These are phyloP conservation scores for Hedychridium roseum DNA, from an alignment of 2,888 invertebrate species.

Conservation along the genomic window DNA sequence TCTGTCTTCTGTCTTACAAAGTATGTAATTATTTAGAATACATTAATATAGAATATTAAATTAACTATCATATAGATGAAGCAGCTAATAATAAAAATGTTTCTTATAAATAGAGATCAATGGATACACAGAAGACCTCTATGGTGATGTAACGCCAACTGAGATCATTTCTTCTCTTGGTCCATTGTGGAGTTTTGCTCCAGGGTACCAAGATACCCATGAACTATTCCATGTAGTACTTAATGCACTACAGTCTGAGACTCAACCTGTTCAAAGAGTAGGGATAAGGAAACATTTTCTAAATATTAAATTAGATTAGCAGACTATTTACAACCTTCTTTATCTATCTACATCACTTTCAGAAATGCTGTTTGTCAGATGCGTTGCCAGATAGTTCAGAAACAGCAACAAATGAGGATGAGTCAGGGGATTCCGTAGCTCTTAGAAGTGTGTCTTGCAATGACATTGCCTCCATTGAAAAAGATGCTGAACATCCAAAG, in stretches of 20 bases:
- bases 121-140: slow-evolving; percentile 54
- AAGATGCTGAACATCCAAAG: slow-evolving; percentile 29
- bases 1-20: slow-evolving; percentile 77
- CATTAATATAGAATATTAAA: slow-evolving; percentile 5
- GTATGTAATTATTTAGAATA: slow-evolving; percentile 61
- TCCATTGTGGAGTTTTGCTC: slow-evolving; percentile 84
- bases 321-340: too few relatives aligned
- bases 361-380: slow-evolving; percentile 80
- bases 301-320: slow-evolving; percentile 1
- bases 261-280: slow-evolving; percentile 70
- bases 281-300: slow-evolving; percentile 4
- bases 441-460: slow-evolving; percentile 58
- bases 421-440: slow-evolving; percentile 45
- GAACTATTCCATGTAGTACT: slow-evolving; percentile 90
- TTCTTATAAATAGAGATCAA: slow-evolving; percentile 46
- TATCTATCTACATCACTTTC: too few relatives aligned
- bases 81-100: not conserved
- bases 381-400: slow-evolving; percentile 65
- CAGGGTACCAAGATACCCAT: slow-evolving; percentile 93
- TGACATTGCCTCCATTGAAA: slow-evolving; percentile 49
- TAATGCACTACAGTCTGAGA: slow-evolving; percentile 90
- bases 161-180: slow-evolving; percentile 71
- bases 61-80: slow-evolving; percentile 1
- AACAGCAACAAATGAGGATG: slow-evolving; percentile 41
- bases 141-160: slow-evolving; percentile 54